Conservation (phyloP, 2,113 vertebrate genomes). For the Python bivittatus region DNA sequence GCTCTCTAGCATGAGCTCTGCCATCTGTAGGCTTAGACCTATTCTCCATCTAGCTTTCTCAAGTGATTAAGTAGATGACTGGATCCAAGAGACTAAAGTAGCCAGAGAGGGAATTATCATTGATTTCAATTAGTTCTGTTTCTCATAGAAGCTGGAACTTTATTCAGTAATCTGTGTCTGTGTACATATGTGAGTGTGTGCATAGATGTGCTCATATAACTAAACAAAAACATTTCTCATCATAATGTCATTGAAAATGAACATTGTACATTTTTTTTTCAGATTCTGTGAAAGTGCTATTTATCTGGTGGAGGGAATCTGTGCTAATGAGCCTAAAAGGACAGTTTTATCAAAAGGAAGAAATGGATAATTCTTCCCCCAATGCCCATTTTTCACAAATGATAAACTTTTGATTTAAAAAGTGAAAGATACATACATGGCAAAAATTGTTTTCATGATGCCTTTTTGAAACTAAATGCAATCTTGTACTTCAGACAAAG, state of each 20-base stretch:
- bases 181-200: not conserved
- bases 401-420: conserved; percentile 48
- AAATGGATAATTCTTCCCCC: conserved; percentile 27
- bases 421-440: conserved; percentile 28
- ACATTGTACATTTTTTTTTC: not conserved
- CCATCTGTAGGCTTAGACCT: not conserved
- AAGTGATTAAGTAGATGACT: not conserved
- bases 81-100: not conserved
- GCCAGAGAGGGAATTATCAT: not conserved
- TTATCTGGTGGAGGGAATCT: conserved; percentile 19
- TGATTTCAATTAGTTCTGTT: not conserved
- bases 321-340: conserved; percentile 54
- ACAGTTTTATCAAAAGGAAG: conserved; percentile 41
- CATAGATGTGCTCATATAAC: not conserved
- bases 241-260: conserved; percentile 12
- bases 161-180: accelerated
- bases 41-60: not conserved
- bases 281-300: conserved; percentile 5
- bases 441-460: conserved; percentile 20
- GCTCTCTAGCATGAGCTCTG: not conserved
- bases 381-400: conserved; percentile 21
- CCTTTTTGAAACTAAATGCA: conserved; percentile 19
- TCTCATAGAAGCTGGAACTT: not conserved
- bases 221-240: not conserved
- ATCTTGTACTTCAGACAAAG: not conserved